phyloP scores from a whole-genome alignment of 2,797 vertebrate species.

The Amblyopsis hoosieri region DNA sequence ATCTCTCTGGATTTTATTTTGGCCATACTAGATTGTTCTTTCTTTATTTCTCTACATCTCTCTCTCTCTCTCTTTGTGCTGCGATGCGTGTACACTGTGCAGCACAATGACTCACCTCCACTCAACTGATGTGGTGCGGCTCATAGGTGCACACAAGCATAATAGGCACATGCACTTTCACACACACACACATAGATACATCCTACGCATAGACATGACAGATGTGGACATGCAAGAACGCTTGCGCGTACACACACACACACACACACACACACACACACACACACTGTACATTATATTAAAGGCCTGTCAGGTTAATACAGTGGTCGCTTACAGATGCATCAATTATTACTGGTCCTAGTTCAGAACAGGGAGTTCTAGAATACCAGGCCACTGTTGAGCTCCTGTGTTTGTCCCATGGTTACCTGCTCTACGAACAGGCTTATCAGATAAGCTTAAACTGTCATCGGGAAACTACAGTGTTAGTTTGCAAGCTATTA shows the following conservation, averaged over 20 bases:
- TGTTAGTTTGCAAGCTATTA: slow-evolving; percentile 7
- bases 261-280: slow-evolving; percentile 15
- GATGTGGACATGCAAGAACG: slow-evolving; percentile 14
- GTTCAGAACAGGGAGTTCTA: slow-evolving; percentile 64
- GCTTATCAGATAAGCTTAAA: slow-evolving; percentile 22
- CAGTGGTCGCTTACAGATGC: slow-evolving; percentile 64
- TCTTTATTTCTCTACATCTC: slow-evolving; percentile 9
- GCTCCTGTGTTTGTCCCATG: slow-evolving; percentile 60
- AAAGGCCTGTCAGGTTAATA: slow-evolving; percentile 34
- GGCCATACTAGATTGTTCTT: slow-evolving; percentile 28
- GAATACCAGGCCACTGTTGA: slow-evolving; percentile 36
- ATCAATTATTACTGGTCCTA: slow-evolving; percentile 69
- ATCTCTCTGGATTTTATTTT: slow-evolving; percentile 13
- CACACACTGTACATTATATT: slow-evolving; percentile 24
- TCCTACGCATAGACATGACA: slow-evolving; percentile 8
- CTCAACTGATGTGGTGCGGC: slow-evolving; percentile 25
- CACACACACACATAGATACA: slow-evolving; percentile 17
- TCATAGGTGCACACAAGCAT: background rate
- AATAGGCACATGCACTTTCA: slow-evolving; percentile 10
- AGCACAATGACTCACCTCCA: slow-evolving; percentile 68
- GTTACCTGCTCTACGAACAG: slow-evolving; percentile 56
- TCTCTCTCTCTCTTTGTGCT: slow-evolving; percentile 47
- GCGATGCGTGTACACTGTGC: slow-evolving; percentile 61
- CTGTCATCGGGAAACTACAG: slow-evolving; percentile 9
- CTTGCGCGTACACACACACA: background rate